Percentiles rank a stretch among this genome's conserved stretches.
Evolutionary conservation across 1,140 invertebrate genomes (phyloP).

Genomic region (Nomia melanderi): DNA sequence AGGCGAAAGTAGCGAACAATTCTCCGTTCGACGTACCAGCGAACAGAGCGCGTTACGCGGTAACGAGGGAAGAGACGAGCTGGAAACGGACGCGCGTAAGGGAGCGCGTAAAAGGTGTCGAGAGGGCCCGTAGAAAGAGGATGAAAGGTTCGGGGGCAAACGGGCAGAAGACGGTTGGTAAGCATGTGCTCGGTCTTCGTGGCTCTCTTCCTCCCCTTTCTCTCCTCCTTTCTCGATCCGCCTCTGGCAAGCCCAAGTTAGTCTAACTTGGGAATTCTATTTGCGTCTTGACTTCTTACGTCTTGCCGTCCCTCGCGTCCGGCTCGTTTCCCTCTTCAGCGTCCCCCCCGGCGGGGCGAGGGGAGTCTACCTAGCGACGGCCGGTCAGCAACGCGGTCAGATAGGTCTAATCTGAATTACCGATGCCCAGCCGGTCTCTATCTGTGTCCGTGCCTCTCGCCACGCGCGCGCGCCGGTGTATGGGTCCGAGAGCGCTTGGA

Average conservation of each 20-base stretch:
- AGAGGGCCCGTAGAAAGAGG: constrained; percentile 52
- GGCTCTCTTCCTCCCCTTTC: constrained; percentile 66
- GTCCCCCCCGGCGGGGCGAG: constrained; percentile 26
- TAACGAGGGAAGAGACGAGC: background rate
- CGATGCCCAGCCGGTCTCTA: constrained; percentile 13
- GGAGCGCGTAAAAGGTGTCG: constrained; percentile 49
- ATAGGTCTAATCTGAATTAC: constrained; percentile 70
- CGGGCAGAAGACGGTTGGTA: constrained; percentile 63
- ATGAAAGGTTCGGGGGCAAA: constrained; percentile 43
- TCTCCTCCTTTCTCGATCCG: constrained; percentile 59
- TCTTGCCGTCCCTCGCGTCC: constrained; percentile 61
- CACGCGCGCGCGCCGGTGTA: background rate
- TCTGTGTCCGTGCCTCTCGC: too few relatives aligned
- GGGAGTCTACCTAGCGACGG: constrained; percentile 58
- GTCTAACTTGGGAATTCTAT: constrained; percentile 79
- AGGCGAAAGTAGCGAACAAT: too few relatives aligned
- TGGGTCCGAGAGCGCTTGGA: constrained; percentile 38
- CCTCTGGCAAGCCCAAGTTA: constrained; percentile 77
- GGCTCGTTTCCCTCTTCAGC: constrained; percentile 60
- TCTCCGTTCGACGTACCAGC: too few relatives aligned
- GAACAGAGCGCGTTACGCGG: too few relatives aligned
- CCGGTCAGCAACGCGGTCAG: constrained; percentile 69
- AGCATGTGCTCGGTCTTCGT: constrained; percentile 64
- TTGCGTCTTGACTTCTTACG: constrained; percentile 78
- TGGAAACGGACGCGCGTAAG: background rate